Evolutionary conservation across 2,113 vertebrate species (phyloP).

Genomic region (Martes martes): DNA sequence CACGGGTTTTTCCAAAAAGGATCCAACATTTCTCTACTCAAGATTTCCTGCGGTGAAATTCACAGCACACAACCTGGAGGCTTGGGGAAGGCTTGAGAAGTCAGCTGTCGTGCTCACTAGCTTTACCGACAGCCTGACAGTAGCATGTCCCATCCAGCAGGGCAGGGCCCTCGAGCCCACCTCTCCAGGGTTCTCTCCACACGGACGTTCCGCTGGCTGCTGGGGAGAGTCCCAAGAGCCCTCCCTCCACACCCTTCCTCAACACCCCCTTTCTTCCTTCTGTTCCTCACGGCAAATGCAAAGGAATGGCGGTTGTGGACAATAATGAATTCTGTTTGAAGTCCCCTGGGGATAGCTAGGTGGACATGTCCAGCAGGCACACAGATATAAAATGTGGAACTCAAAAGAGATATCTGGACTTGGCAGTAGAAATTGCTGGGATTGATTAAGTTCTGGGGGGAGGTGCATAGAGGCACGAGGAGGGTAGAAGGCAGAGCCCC

Average conservation of each 20-base stretch:
- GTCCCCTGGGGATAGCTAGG: neutral
- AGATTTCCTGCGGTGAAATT: neutral
- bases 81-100: neutral
- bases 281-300: neutral
- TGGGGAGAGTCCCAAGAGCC: neutral
- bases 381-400: neutral
- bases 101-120: neutral
- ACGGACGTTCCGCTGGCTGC: neutral
- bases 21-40: neutral
- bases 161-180: neutral
- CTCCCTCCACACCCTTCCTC: neutral
- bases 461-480: neutral
- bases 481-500: neutral
- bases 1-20: neutral
- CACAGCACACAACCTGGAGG: neutral
- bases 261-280: neutral
- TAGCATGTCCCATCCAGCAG: no score
- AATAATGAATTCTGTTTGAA: neutral
- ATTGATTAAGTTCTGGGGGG: neutral
- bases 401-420: neutral
- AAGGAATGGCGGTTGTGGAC: neutral
- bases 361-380: neutral
- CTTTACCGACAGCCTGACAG: neutral
- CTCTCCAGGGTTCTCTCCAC: neutral
- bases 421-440: neutral